Conservation (phyloP, 2,888 invertebrate genomes). For the Trissoscelio sp. region DNA sequence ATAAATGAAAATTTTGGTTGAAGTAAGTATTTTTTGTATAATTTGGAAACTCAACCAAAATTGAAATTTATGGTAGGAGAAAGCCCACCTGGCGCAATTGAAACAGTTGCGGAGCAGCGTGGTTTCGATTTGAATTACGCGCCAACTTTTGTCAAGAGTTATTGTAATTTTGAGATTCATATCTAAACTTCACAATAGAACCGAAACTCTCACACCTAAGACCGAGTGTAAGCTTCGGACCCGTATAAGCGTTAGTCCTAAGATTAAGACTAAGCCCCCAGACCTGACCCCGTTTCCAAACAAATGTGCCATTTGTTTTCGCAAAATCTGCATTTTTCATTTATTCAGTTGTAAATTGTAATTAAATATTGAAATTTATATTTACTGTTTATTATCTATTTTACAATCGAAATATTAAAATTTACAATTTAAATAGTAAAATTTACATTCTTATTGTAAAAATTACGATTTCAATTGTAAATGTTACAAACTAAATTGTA, state of each 20-base stretch:
- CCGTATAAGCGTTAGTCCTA: constrained; percentile 23
- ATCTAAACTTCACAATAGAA: constrained; percentile 51
- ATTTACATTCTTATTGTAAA: too few species aligned
- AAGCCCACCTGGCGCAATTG: constrained; percentile 37
- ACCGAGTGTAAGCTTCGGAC: constrained; percentile 27
- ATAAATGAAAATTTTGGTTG: too few species aligned
- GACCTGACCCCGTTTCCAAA: constrained; percentile 22
- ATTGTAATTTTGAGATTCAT: constrained; percentile 64
- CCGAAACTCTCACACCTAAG: constrained; percentile 33
- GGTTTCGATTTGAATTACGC: constrained; percentile 56
- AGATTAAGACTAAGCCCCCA: constrained; percentile 41
- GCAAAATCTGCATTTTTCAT: constrained; percentile 18
- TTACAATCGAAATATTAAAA: too few species aligned
- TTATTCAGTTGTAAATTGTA: too few species aligned
- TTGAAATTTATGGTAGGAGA: background rate
- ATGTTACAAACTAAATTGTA: too few species aligned
- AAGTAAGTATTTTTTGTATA: background rate
- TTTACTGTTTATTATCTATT: too few species aligned
- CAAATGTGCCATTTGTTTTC: constrained; percentile 15
- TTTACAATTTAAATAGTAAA: too few species aligned
- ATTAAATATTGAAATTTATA: background rate
- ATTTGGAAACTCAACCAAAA: background rate
- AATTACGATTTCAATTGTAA: too few species aligned
- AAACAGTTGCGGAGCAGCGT: constrained; percentile 20
- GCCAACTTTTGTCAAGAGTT: constrained; percentile 57